phyloP scores from a whole-genome alignment of 2,797 vertebrate species.

The Petrocephalus schoutedeni region DNA sequence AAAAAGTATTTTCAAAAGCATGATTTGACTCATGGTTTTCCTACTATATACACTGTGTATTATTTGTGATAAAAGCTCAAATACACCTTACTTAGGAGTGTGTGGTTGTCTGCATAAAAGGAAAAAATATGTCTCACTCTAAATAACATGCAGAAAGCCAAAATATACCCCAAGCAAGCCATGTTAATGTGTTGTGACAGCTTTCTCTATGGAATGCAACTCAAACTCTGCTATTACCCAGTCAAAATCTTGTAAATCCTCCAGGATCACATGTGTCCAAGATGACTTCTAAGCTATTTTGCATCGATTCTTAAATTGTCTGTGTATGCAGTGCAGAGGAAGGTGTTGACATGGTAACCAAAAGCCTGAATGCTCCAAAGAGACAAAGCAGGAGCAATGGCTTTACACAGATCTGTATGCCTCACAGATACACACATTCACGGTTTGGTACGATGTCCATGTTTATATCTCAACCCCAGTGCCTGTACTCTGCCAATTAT shows the following conservation, averaged over 20 bases:
- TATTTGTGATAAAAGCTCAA: not conserved
- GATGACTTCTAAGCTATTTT: not conserved
- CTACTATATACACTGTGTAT: not conserved
- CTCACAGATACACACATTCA: not conserved
- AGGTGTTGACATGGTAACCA: slow-evolving; percentile 9
- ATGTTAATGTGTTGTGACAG: not conserved
- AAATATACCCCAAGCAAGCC: not conserved
- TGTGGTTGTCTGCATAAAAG: not conserved
- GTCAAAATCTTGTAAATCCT: not conserved
- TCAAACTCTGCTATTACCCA: not conserved
- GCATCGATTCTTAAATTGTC: not conserved
- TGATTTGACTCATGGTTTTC: not conserved
- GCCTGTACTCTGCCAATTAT: not conserved
- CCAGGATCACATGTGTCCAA: not conserved
- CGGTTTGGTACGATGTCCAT: not conserved
- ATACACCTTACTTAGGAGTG: not conserved
- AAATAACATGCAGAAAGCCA: not conserved
- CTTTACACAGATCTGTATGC: not conserved
- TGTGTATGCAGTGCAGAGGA: not conserved
- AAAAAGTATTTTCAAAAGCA: too few species aligned
- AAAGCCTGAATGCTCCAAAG: not conserved
- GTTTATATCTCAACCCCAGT: not conserved
- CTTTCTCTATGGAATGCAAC: not conserved
- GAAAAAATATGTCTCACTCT: not conserved
- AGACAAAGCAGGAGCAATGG: not conserved